Evolutionary conservation across 2,113 vertebrate genomes (phyloP).

Genomic region (Setophaga kirtlandii): DNA sequence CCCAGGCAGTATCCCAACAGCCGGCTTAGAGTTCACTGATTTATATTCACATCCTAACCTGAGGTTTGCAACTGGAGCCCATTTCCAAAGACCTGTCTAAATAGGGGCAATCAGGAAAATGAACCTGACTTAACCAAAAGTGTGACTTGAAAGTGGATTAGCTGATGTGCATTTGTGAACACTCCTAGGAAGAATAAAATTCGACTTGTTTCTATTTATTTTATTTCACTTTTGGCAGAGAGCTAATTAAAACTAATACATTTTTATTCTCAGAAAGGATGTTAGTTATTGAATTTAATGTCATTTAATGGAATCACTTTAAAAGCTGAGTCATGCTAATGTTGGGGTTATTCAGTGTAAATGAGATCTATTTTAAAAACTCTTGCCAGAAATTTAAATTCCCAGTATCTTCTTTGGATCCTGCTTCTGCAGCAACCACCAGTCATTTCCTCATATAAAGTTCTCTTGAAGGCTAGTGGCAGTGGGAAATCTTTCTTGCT

Average conservation of each 20-base stretch:
- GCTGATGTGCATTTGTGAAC: neutral
- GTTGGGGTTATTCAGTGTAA: neutral
- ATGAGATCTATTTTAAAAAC: neutral
- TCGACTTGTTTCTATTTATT: neutral
- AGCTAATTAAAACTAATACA: constrained; percentile 16
- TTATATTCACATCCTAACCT: constrained; percentile 57
- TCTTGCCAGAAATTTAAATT: neutral
- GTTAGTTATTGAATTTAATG: constrained; percentile 1
- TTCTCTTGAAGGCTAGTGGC: neutral
- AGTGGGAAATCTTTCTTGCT: neutral
- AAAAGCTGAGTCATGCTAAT: constrained; percentile 7
- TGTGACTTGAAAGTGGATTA: constrained; percentile 64
- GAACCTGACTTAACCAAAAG: constrained; percentile 52
- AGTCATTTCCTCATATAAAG: neutral
- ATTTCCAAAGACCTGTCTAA: constrained; percentile 63
- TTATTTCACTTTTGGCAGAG: neutral
- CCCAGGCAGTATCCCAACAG: neutral
- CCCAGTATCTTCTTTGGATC: neutral
- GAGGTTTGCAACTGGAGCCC: constrained; percentile 37
- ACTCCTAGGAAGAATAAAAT: neutral
- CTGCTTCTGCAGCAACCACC: neutral
- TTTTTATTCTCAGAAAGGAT: neutral
- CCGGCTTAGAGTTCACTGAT: constrained; percentile 49
- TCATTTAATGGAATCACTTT: neutral
- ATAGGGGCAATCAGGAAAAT: constrained; percentile 67